Base-by-base conservation (phyloP, 2,113 vertebrate genomes). In the Chlorodrepanis virens region DNA sequence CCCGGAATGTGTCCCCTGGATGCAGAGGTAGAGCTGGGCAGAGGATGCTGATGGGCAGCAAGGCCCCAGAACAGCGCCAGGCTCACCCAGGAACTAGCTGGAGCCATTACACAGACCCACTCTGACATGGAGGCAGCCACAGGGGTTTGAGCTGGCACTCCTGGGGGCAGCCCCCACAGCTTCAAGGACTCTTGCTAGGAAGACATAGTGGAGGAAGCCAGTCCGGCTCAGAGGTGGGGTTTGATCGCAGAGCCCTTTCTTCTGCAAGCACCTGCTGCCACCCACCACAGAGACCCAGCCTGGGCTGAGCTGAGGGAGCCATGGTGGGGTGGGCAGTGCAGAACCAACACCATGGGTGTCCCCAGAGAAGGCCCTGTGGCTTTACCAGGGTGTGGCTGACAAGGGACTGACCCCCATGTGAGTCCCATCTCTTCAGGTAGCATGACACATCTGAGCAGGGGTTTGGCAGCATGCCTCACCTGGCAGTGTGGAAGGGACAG, bases 111-210 rank as follows among this genome's bases (percentile, higher is more conserved):
- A 39, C 7, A n/a, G 35, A 4, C 11, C 87, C 90, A 68, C 76
- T 24, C 25, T 42, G 76, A 61, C 49, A 19, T 9, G 10, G 71
- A 28, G 50, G n/a, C 20, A 33, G 56, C 19, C 22, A 47, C 4
- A 0, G 31, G 11, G 25, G 2, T n/a, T 35, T 1, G 19, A 75
- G 35, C 71, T 87, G 84, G 60, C 5, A 0, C 6, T 72, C 59
- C 71, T 2, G 0, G 50, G 14, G 17, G 22, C 63, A 78, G 47
- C 14, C 14, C 17, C 16, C 39, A 10, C 57, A 19, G 74, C 40
- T 92, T 93, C 92, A 64, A 47, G 13, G 8, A 68, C 68, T 82
- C 83, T 83, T 95, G 27, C 61, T 80, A 57, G 9, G 82, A 92
- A 90, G 28, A 47, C 5, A 20, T 3, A 13, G 20, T 33, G 31